These are phyloP conservation scores for Acanthis flammea DNA, from an alignment of 2,797 vertebrate genomes.

Conservation along the genomic window DNA sequence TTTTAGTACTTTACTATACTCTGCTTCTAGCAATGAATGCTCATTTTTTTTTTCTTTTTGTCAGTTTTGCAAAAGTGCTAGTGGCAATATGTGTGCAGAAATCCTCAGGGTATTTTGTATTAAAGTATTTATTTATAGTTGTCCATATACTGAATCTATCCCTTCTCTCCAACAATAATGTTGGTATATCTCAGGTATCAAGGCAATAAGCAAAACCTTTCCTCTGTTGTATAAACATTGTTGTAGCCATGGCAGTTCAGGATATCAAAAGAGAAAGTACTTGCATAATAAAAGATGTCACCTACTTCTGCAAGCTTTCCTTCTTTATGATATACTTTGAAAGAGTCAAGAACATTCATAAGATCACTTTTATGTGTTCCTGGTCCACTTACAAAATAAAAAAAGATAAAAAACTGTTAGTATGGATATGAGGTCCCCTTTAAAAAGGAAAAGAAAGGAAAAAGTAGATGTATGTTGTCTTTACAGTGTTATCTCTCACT, in stretches of 20 bases:
- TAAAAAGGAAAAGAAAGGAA: no score
- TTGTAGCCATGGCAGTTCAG: neutral
- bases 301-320: neutral
- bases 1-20: neutral
- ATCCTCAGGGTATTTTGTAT: neutral
- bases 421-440: neutral
- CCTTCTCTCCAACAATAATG: neutral
- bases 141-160: neutral
- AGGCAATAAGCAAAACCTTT: neutral
- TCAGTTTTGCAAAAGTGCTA: neutral
- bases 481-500: neutral
- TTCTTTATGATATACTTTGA: neutral
- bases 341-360: neutral
- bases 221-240: neutral
- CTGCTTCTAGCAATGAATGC: neutral
- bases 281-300: neutral
- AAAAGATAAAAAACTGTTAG: neutral
- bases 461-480: neutral
- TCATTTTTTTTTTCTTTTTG: neutral
- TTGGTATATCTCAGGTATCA: neutral
- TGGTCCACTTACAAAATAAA: neutral
- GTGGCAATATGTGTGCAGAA: neutral
- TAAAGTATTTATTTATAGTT: neutral
- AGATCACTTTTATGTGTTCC: neutral
- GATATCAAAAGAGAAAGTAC: neutral